Evolutionary conservation across 1,140 invertebrate genomes (phyloP), one percentile per base, ranked within the genome.

Genomic region (Doryteuthis pealeii): DNA sequence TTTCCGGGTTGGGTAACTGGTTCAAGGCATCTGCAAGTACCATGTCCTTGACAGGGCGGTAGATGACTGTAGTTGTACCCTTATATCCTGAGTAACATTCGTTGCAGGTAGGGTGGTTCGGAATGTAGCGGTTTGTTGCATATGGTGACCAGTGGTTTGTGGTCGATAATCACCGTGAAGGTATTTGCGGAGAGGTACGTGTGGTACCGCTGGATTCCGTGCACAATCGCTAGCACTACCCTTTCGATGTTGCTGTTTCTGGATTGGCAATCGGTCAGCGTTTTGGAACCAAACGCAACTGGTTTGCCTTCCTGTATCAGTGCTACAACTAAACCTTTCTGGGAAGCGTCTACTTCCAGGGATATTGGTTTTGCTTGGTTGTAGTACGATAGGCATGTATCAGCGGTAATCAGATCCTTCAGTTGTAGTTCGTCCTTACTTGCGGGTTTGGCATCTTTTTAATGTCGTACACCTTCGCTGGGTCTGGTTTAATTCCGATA

Each of bases 241-340:
- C 86, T 84, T 71, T 90, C 87, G 2, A 89, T 85, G 79, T 89
- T 87, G 26, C 83, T 82, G 74, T 90, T 89, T 35, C 87, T 88
- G 65, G 77, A 15, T 79, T 90, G 85, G 49, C 83, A 22, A n/a
- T 74, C 15, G 6, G 85, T 87, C 5, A 90, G 77, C 14, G 85
- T 80, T 33, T 87, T 78, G 1, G 88, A 90, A 12, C 86, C 86
- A 40, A 40, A 40, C 10, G 35, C 35, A 40, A 40, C 10, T 40
- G 35, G 35, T 40, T 40, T 40, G 35, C 76, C 83, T 90, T 1
- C 85, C 84, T 90, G 89, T n/a, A 88, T 45, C 2, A 90, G 62
- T n/a, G 86, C 83, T 35, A 84, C 84, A n/a, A 86, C 87, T 18
- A 90, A 71, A 2, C 86, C 89, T 58, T 80, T 70, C 40, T 79